phyloP scores from a whole-genome alignment of 2,113 vertebrate species.

The Myocastor coypus region DNA sequence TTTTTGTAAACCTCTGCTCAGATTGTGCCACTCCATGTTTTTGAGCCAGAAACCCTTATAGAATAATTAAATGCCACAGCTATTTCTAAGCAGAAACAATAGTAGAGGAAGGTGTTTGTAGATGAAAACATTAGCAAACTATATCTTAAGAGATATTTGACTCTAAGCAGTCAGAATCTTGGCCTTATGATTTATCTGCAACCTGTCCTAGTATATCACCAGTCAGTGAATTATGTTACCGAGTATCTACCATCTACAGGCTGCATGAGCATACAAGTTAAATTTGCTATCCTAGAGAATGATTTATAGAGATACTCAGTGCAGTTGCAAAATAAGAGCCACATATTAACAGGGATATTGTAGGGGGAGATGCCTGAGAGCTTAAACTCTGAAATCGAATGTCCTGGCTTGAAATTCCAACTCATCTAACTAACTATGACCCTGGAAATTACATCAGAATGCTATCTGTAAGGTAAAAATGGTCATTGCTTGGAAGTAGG shows the following conservation, averaged over 20 bases:
- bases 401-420: background rate
- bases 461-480: background rate
- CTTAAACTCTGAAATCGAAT: background rate
- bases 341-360: background rate
- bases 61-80: background rate
- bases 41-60: background rate
- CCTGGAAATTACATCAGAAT: background rate
- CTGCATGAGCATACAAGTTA: background rate
- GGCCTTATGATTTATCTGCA: background rate
- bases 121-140: conserved; percentile 3
- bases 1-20: conserved; percentile 11
- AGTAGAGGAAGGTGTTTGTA: background rate
- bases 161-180: background rate
- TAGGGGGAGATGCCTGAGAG: background rate
- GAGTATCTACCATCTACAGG: background rate
- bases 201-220: background rate
- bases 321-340: background rate
- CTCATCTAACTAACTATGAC: background rate
- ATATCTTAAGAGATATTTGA: conserved; percentile 6
- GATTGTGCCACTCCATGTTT: background rate
- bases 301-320: background rate
- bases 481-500: conserved; percentile 11
- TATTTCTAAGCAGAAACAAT: conserved; percentile 43
- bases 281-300: background rate
- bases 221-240: background rate